Evolutionary conservation across 2,888 invertebrate species (phyloP).

Genomic region (Lepetodrilus schrolli): DNA sequence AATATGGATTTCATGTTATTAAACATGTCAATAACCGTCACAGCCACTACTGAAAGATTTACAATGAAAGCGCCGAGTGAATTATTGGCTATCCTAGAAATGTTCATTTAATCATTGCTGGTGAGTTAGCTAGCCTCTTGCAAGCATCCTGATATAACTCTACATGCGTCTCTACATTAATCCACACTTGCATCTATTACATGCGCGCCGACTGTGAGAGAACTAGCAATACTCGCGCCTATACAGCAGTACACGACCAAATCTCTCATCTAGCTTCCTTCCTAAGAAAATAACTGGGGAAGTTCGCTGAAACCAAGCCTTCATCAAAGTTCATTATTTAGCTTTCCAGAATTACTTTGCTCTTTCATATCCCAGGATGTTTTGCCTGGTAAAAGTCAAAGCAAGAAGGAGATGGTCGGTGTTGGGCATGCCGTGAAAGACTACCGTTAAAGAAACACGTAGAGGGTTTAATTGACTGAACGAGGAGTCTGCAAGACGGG

Average conservation of each 20-base stretch:
- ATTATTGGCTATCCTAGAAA: no score
- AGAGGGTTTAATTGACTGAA: slow-evolving; percentile 6
- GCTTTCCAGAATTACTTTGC: slow-evolving; percentile 18
- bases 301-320: slow-evolving; percentile 12
- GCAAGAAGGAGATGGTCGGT: neutral
- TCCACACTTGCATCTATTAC: neutral
- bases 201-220: neutral
- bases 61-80: no score
- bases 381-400: slow-evolving; percentile 26
- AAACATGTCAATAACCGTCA: no score
- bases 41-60: no score
- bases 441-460: slow-evolving; percentile 7
- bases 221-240: neutral
- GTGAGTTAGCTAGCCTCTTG: no score
- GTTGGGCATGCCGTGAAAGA: neutral
- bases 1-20: no score
- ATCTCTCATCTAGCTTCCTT: neutral
- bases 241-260: neutral
- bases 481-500: neutral
- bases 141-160: no score
- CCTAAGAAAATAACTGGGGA: slow-evolving; percentile 18
- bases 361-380: slow-evolving; percentile 25
- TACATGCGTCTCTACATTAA: no score
- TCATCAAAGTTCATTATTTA: slow-evolving; percentile 7
- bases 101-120: no score